Evolutionary conservation across 2,797 vertebrate species (phyloP).

Genomic region (Melanogrammus aeglefinus): DNA sequence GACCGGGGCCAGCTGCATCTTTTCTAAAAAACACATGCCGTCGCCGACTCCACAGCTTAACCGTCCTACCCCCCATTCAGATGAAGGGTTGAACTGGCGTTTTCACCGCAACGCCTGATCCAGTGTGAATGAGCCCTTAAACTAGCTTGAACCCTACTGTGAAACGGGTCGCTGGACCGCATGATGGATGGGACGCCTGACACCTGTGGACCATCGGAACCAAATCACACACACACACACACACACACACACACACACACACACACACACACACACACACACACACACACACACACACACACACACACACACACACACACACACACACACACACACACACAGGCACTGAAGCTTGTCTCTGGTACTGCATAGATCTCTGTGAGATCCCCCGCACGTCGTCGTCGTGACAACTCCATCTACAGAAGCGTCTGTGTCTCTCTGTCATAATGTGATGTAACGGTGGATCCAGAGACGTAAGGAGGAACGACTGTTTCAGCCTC

Average conservation of each 20-base stretch:
- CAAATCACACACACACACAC: not conserved
- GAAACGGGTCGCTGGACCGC: not conserved
- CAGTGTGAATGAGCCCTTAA: too few relatives aligned
- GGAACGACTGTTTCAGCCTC: not conserved
- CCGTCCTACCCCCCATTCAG: too few relatives aligned
- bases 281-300: not conserved
- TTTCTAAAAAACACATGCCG: too few relatives aligned
- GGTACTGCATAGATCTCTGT: not conserved
- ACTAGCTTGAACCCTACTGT: not conserved
- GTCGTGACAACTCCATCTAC: not conserved
- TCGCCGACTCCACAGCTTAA: too few relatives aligned
- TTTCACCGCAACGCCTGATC: too few relatives aligned
- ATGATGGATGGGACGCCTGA: not conserved
- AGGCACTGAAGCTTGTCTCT: not conserved
- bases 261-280: not conserved
- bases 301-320: not conserved
- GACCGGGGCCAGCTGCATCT: too few relatives aligned
- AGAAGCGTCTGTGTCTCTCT: not conserved
- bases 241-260: not conserved
- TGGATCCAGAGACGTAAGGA: not conserved
- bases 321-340: not conserved
- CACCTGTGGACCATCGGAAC: not conserved
- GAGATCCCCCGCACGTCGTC: not conserved
- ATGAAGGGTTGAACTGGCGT: too few relatives aligned
- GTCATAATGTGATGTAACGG: not conserved